Conservation (phyloP, 2,888 invertebrate species). For the Pammene fasciana region DNA sequence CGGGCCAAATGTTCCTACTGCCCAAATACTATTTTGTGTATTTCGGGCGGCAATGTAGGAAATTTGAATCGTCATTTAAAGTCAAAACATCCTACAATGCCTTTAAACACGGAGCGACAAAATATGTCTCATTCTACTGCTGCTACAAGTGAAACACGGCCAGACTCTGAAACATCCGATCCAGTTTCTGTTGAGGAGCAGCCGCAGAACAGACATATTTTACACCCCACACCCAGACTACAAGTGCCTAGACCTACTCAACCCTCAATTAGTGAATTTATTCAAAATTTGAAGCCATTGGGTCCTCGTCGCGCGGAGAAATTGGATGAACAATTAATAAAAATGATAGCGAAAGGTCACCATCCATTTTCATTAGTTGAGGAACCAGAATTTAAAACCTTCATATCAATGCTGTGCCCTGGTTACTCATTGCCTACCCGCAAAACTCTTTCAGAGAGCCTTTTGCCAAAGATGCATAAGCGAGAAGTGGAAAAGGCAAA, state of each 20-base stretch:
- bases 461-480: neutral
- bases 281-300: constrained; percentile 19
- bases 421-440: constrained; percentile 39
- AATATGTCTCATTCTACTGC: neutral
- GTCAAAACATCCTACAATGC: neutral
- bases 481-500: constrained; percentile 29
- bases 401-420: constrained; percentile 36
- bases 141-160: too few species aligned
- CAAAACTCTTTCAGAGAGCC: constrained; percentile 24
- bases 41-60: neutral
- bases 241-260: neutral
- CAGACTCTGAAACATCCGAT: too few species aligned
- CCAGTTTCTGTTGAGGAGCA: too few species aligned
- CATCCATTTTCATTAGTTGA: constrained; percentile 42
- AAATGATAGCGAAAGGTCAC: constrained; percentile 36
- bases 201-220: too few species aligned
- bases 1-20: constrained; percentile 36
- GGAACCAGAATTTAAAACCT: constrained; percentile 38
- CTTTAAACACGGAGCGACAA: neutral
- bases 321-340: constrained; percentile 35
- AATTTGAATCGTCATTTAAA: neutral
- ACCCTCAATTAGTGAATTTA: neutral
- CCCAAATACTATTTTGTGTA: neutral
- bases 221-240: neutral
- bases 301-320: neutral